Base-by-base conservation (phyloP, 2,113 vertebrate genomes). In the Epinephelus lanceolatus region DNA sequence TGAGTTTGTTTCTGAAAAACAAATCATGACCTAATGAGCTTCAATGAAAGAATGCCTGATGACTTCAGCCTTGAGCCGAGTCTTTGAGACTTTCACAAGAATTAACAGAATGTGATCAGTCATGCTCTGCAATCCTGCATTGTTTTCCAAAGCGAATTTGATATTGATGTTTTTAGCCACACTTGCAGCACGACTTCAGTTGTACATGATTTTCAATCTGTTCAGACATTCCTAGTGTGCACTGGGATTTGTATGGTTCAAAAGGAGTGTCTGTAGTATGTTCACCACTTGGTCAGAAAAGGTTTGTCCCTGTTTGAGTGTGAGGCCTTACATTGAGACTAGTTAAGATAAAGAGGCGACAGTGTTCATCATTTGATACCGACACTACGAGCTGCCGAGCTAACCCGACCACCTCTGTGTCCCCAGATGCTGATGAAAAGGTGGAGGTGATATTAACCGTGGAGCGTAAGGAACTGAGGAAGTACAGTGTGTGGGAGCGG, bases 401-500 rank as follows among this genome's bases (percentile, higher is more conserved):
- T 65, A 14, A 70, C 23, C 30, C 1, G 2, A 47, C 23, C 1
- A 6, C 11, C 10, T 71, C 15, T 52, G 37, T 25, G 17, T 71
- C 57, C 68, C 14, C 82, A 94, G 93, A 86, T 18, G 1, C 10
- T 0, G 69, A n/a, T 18, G 53, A 75, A 37, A 21, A 83, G 60
- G 40, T 71, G 42, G 51, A 86, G 0, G 25, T 86, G 78, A 62
- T 69, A 1, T 12, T 95, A 21, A 76, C 18, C 3, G 33, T 94
- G 37, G 76, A 89, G 19, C 84, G 84, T 10, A 71, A n/a, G 19
- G 79, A 88, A 19, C 69, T 95, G 80, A 70, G 71, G 86, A 87
- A 70, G 73, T 95, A 95, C 86, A 91, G 93, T 5, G 40, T 94
- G 33, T 95, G 93, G 94, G 88, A 93, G 13, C 47, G 79, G 67